Conservation (phyloP, 2,113 vertebrate species). For the Neolamprologus sp. region DNA sequence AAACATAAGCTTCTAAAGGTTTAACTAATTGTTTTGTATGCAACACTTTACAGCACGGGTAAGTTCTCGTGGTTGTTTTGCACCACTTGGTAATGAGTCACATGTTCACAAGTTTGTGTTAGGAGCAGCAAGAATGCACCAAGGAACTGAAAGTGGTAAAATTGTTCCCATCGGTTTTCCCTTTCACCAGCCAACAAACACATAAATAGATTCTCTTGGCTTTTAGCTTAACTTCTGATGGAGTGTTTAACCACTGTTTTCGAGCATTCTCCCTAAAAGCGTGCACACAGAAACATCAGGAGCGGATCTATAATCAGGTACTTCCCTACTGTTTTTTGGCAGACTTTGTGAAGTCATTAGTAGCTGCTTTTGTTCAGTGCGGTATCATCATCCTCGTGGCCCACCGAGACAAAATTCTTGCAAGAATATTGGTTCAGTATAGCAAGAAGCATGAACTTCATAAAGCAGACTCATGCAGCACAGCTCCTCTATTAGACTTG, state of each 20-base stretch:
- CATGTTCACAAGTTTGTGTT: background rate
- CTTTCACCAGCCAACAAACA: background rate
- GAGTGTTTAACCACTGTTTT: background rate
- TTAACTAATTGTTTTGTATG: background rate
- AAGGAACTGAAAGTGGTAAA: background rate
- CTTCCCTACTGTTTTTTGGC: background rate
- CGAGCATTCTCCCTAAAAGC: background rate
- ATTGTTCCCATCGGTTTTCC: background rate
- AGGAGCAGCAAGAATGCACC: background rate
- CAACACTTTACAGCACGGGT: background rate
- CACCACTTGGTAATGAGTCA: background rate
- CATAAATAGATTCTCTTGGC: background rate
- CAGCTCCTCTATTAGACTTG: conserved; percentile 41
- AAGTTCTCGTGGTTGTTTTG: background rate
- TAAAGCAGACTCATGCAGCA: conserved; percentile 30
- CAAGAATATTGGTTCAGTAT: conserved; percentile 6
- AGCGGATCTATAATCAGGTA: background rate
- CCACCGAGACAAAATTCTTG: conserved; percentile 52
- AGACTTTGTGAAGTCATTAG: background rate
- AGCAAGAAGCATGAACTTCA: conserved; percentile 24
- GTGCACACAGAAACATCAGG: background rate
- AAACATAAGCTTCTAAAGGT: background rate
- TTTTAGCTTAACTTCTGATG: background rate
- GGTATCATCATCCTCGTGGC: conserved; percentile 31
- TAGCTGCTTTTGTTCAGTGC: conserved; percentile 9